Base-by-base conservation (phyloP, 2,888 invertebrate species). In the Chaitophorus viminalis region DNA sequence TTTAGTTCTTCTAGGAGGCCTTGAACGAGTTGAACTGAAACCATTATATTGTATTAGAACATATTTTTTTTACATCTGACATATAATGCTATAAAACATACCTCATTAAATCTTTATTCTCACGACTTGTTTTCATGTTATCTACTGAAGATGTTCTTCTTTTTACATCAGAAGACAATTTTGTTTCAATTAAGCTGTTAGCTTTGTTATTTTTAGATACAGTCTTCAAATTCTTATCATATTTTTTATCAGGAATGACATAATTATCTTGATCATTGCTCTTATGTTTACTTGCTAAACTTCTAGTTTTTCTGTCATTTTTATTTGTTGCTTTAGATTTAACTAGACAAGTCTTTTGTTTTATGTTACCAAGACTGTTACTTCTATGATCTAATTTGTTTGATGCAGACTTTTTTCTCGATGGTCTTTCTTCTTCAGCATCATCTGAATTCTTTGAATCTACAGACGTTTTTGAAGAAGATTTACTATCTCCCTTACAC, bases 1-100 rank as follows among this genome's bases (percentile, higher is more conserved):
- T 91, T 95, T 95, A 0, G 95, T 95, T 91, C 95, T 95, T 65
- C 95, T 92, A 18, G 94, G 93, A 0, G 94, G 95, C 72, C 95
- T 91, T 89, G 91, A 91, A 82, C 87, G 74, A 6, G 68, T 83
- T 52, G 72, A 76, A 77, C 88, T 88, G 4, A 9, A 91, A 89
- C n/a, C 90, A 82, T 88, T 89, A 79, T 82, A 77, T 65, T 36
- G n/a, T 68, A 70, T 68, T 86, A 65, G 18, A 65, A 88, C 31
- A 76, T 54, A 46, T 36, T 29, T 76, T 33, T 29, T 36, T 33
- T 60, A 68, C 31, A 33, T 21, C 4, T 0, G 36, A 11, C 60
- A 31, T 21, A 74, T 76, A 9, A 76, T 9, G 39, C 5, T 54
- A 36, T 82, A 17, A n/a, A 46, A 39, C 70, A 9, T 65, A 87